phyloP scores from a whole-genome alignment of 2,797 vertebrate species.

The Nasua narica region DNA sequence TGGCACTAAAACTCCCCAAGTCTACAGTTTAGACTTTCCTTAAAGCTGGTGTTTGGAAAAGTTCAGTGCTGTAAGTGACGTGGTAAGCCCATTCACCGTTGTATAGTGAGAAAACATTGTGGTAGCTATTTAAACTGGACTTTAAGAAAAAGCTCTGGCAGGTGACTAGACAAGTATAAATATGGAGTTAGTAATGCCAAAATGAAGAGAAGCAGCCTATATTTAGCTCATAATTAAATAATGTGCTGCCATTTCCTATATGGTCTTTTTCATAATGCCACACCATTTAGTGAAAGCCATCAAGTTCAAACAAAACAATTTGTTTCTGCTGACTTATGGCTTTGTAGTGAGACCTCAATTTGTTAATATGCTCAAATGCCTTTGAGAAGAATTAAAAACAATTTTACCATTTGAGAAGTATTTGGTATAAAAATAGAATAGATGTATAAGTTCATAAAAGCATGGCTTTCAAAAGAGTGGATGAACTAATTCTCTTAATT shows the following conservation, averaged over 20 bases:
- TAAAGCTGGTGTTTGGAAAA: conserved; percentile 53
- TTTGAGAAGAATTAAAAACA: conserved; percentile 37
- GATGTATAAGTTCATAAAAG: not conserved
- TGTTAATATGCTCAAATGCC: not conserved
- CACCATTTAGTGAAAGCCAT: not conserved
- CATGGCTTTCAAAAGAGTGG: conserved; percentile 26
- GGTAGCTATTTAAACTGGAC: conserved; percentile 51
- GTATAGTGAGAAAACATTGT: conserved; percentile 48
- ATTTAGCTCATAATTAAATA: conserved; percentile 43
- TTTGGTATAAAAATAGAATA: conserved; percentile 62
- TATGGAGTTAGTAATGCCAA: not conserved
- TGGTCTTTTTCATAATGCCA: not conserved
- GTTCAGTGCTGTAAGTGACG: conserved; percentile 50
- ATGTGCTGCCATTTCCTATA: not conserved
- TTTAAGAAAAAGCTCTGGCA: conserved; percentile 57
- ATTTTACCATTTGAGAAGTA: conserved; percentile 3
- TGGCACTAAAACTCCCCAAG: conserved; percentile 54
- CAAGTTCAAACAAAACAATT: not conserved
- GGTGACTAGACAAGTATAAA: conserved; percentile 27
- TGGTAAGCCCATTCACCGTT: conserved; percentile 59
- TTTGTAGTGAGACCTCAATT: not conserved
- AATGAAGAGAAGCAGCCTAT: conserved; percentile 42
- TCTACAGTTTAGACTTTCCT: conserved; percentile 56
- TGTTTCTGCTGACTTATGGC: not conserved
- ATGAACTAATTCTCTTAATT: conserved; percentile 60